Conservation (phyloP, 2,113 vertebrate genomes). For the Oxygymnocypris stewartii region DNA sequence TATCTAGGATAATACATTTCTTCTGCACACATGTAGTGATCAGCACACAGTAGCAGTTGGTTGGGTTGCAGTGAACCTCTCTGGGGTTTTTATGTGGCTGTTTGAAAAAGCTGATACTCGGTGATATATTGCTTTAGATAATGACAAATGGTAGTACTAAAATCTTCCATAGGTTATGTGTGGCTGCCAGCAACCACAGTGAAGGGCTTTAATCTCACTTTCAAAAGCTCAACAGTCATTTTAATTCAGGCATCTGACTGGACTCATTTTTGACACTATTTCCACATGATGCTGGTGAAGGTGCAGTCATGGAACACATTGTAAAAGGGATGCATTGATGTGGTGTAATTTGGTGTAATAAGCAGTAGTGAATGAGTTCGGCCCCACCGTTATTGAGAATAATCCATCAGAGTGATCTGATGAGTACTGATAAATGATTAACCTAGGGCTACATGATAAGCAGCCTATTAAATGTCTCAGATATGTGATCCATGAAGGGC, state of each 20-base stretch:
- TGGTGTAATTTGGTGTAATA: constrained; percentile 60
- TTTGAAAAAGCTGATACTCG: constrained; percentile 72
- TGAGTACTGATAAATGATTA: constrained; percentile 66
- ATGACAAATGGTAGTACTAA: constrained; percentile 83
- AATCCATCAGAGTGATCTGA: constrained; percentile 66
- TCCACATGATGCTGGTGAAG: constrained; percentile 61
- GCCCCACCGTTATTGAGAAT: constrained; percentile 64
- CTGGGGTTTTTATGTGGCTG: constrained; percentile 66
- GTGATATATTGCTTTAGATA: constrained; percentile 78
- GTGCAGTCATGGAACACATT: constrained; percentile 50
- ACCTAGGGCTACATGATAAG: constrained; percentile 65
- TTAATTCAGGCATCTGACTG: constrained; percentile 73
- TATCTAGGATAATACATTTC: not conserved
- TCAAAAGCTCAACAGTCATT: constrained; percentile 78
- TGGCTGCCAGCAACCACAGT: constrained; percentile 82
- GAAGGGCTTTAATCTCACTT: constrained; percentile 82
- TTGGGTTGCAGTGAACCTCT: constrained; percentile 49
- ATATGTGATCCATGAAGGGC: constrained; percentile 58
- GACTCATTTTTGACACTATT: constrained; percentile 77
- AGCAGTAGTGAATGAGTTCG: constrained; percentile 48
- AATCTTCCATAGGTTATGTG: constrained; percentile 80
- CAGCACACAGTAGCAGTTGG: not conserved
- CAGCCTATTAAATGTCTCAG: constrained; percentile 68
- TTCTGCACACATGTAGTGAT: not conserved
- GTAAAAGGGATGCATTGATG: constrained; percentile 64